A percentile compares a stretch with the other conserved stretches of the same genome.
Evolutionary conservation across 2,797 vertebrate genomes (phyloP).

Genomic region (Hydrocynus forskahlii): DNA sequence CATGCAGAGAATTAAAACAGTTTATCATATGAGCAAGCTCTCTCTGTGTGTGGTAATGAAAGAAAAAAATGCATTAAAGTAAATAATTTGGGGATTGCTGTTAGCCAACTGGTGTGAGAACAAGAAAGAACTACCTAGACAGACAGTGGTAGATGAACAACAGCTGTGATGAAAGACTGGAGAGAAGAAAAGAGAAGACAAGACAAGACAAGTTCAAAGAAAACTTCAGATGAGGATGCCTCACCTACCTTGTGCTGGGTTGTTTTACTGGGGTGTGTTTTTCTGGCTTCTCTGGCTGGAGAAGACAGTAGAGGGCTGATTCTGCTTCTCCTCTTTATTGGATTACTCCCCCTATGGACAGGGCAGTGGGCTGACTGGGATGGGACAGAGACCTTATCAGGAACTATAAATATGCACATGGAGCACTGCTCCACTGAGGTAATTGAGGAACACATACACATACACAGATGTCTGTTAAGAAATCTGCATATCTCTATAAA

Average conservation of each 20-base stretch:
- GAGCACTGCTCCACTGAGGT: conserved; percentile 3
- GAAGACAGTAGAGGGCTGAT: conserved; percentile 14
- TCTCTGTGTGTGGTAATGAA: neutral
- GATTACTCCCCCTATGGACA: conserved; percentile 43
- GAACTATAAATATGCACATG: conserved; percentile 53
- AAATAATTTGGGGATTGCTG: neutral
- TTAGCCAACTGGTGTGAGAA: neutral
- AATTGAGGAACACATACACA: neutral
- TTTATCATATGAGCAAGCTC: neutral
- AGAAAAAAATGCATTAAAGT: neutral
- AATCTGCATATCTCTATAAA: neutral
- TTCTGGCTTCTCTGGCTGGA: conserved; percentile 17
- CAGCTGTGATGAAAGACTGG: neutral
- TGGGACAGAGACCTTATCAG: conserved; percentile 38
- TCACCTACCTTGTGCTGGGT: conserved; percentile 29
- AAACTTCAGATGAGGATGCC: neutral
- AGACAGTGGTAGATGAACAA: neutral
- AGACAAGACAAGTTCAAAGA: neutral
- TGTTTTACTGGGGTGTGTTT: conserved; percentile 13
- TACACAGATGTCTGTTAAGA: neutral
- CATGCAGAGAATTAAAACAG: neutral
- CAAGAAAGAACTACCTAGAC: neutral
- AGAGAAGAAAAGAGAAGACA: conserved; percentile 20
- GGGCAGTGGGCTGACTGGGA: conserved; percentile 41
- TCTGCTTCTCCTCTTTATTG: conserved; percentile 51